Evolutionary conservation across 2,888 invertebrate genomes (phyloP).

Genomic region (Carterocephalus palaemon): DNA sequence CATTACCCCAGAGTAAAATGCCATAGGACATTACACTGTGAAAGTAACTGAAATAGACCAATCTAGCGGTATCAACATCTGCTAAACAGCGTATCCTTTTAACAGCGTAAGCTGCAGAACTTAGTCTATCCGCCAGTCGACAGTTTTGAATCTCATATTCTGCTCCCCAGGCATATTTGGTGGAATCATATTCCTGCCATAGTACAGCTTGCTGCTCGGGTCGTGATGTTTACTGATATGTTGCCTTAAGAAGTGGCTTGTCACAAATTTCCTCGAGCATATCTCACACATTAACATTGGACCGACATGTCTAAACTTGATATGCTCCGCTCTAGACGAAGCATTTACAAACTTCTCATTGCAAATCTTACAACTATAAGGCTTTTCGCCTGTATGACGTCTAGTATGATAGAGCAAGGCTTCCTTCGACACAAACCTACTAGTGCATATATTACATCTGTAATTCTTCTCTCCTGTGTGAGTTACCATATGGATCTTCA

Average conservation of each 20-base stretch:
- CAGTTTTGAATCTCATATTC: constrained; percentile 45
- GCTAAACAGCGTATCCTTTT: too few species aligned
- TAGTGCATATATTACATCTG: constrained; percentile 55
- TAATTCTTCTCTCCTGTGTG: constrained; percentile 69
- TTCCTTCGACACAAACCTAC: constrained; percentile 65
- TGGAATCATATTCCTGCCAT: constrained; percentile 47
- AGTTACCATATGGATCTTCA: constrained; percentile 62
- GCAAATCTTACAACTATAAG: constrained; percentile 60
- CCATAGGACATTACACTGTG: too few species aligned
- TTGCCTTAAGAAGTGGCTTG: constrained; percentile 56
- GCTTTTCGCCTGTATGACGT: constrained; percentile 68
- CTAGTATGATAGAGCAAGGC: constrained; percentile 65
- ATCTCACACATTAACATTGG: constrained; percentile 63
- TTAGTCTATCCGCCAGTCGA: too few species aligned
- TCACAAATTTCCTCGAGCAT: constrained; percentile 64
- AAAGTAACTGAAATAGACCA: too few species aligned
- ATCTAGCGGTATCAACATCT: too few species aligned
- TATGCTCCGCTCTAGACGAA: constrained; percentile 67
- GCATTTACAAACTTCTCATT: constrained; percentile 66
- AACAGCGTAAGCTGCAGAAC: too few species aligned
- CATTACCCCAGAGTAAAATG: too few species aligned
- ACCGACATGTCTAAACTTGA: constrained; percentile 63
- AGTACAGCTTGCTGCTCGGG: constrained; percentile 58
- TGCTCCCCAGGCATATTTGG: constrained; percentile 53
- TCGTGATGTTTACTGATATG: constrained; percentile 64